Percentiles rank a stretch among this genome's conserved stretches.
Conservation (phyloP, 2,113 vertebrate genomes). For the Columba janthina region DNA sequence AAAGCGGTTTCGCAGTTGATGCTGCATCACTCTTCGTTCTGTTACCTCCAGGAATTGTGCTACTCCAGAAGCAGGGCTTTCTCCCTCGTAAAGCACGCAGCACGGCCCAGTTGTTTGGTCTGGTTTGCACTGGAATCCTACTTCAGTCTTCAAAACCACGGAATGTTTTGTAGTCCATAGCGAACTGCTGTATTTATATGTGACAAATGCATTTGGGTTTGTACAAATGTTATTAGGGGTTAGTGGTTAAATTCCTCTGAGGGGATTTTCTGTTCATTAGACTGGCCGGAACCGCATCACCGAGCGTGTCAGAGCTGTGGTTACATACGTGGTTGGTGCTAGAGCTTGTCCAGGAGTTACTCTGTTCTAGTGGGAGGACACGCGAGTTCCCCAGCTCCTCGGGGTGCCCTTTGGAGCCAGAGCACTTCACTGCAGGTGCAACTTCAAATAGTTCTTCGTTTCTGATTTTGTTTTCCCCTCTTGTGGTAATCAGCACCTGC, state of each 20-base stretch:
- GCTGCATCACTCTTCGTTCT: accelerated
- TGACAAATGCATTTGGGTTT: background rate
- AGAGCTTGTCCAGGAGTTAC: background rate
- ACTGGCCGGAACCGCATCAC: background rate
- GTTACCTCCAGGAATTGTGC: background rate
- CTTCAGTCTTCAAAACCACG: background rate
- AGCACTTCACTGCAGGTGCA: background rate
- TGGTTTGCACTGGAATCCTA: background rate
- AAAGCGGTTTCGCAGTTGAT: background rate
- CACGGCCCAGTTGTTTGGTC: accelerated
- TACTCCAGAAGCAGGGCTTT: accelerated
- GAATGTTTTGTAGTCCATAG: background rate
- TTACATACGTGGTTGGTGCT: accelerated
- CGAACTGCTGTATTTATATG: background rate
- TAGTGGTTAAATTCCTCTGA: background rate
- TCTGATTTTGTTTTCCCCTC: background rate
- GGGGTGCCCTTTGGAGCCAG: background rate
- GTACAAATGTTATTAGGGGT: background rate
- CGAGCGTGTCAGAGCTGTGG: background rate
- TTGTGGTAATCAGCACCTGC: accelerated
- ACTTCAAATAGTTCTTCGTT: background rate
- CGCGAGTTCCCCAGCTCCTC: accelerated
- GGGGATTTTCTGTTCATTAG: background rate
- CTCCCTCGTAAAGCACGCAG: background rate
- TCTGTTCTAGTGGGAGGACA: background rate